Conservation (phyloP, 2,797 vertebrate genomes). For the Monodelphis domestica region DNA sequence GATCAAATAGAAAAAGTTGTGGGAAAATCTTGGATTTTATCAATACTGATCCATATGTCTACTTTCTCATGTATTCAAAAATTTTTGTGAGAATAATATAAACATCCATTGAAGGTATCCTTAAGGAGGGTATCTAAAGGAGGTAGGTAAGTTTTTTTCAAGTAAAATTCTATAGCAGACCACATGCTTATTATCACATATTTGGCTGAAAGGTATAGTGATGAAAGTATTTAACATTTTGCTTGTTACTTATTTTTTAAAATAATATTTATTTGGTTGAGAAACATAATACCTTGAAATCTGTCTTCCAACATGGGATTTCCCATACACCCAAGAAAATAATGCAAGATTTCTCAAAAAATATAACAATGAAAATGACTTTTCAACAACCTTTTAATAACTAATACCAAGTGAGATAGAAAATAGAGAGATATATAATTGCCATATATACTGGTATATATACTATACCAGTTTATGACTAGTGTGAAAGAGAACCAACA, state of each 20-base stretch:
- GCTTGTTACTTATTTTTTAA: neutral
- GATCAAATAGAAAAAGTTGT: too few species aligned
- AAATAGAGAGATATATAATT: neutral
- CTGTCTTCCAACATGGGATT: neutral
- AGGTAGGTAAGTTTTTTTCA: neutral
- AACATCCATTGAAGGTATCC: neutral
- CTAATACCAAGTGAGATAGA: neutral
- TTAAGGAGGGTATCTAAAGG: neutral
- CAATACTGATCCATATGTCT: neutral
- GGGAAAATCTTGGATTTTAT: too few species aligned
- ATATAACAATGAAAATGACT: neutral
- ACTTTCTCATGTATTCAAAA: neutral
- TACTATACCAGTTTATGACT: neutral
- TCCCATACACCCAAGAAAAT: neutral
- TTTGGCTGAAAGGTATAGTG: neutral
- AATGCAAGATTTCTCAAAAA: neutral
- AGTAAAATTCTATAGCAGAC: neutral
- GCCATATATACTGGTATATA: too few species aligned
- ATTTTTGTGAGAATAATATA: neutral
- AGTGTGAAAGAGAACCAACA: neutral
- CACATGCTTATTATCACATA: neutral
- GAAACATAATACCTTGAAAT: neutral
- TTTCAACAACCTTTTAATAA: neutral
- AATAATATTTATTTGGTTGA: neutral
- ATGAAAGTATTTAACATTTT: neutral